These are phyloP conservation scores for Watsonalla cultraria DNA, from an alignment of 2,888 invertebrate genomes.

Conservation along the genomic window DNA sequence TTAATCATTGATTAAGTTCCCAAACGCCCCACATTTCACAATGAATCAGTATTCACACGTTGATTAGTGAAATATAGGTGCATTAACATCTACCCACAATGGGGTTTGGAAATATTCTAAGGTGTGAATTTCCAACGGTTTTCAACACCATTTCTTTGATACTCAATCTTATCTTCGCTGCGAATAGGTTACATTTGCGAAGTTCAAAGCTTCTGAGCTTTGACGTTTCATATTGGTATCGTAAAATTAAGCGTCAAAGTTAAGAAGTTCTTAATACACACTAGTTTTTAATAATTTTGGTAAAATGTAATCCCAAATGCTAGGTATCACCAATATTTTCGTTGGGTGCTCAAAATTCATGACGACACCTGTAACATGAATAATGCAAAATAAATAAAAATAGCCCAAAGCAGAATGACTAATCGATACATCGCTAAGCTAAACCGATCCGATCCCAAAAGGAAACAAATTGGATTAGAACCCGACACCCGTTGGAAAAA, in stretches of 20 bases:
- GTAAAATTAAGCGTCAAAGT: too few species aligned
- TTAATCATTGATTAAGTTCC: not conserved
- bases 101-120: conserved; percentile 8
- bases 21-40: not conserved
- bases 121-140: conserved; percentile 21
- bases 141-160: not conserved
- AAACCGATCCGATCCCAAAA: conserved; percentile 25
- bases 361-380: too few species aligned
- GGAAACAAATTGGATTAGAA: conserved; percentile 30
- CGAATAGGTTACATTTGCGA: not conserved
- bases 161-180: not conserved
- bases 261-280: too few species aligned
- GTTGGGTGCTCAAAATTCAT: too few species aligned
- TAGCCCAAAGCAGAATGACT: conserved; percentile 8
- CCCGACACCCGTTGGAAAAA: conserved; percentile 28
- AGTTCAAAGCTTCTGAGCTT: too few species aligned
- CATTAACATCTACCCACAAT: conserved; percentile 18
- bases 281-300: too few species aligned
- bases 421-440: conserved; percentile 35
- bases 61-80: conserved; percentile 34
- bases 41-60: conserved; percentile 20
- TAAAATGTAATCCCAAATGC: too few species aligned
- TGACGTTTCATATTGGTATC: too few species aligned
- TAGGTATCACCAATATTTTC: too few species aligned
- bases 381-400: not conserved